A percentile compares a stretch with the other conserved stretches of the same genome.
phyloP scores from a whole-genome alignment of 2,888 invertebrate genomes.

The Eupithecia vulgata region DNA sequence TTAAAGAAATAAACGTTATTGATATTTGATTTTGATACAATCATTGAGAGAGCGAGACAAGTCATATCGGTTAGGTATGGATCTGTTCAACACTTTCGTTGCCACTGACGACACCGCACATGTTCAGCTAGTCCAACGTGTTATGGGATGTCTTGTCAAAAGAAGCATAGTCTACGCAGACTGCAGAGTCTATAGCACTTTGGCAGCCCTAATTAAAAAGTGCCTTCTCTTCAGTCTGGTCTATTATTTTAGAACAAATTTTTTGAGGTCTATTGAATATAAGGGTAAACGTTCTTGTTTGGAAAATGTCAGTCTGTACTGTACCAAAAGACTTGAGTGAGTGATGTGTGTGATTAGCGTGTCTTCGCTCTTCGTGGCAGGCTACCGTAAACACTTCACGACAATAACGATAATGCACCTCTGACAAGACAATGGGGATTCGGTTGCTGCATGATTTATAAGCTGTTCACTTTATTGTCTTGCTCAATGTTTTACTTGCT shows the following conservation, averaged over 20 bases:
- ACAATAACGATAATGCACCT: conserved; percentile 32
- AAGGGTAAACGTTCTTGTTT: neutral
- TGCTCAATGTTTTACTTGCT: conserved; percentile 22
- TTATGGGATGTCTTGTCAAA: neutral
- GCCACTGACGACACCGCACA: neutral
- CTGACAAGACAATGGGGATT: conserved; percentile 42
- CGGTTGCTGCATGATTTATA: conserved; percentile 38
- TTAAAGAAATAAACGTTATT: too few species aligned
- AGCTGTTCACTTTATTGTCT: conserved; percentile 31
- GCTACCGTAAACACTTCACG: conserved; percentile 23
- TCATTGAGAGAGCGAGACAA: neutral
- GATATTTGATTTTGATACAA: too few species aligned
- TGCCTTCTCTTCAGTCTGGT: too few species aligned
- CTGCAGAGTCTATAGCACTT: too few species aligned
- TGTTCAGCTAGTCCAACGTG: neutral
- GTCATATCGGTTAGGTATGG: neutral
- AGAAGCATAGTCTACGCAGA: neutral
- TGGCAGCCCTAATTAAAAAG: too few species aligned
- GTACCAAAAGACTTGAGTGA: neutral
- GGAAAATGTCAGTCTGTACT: neutral
- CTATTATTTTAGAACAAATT: too few species aligned
- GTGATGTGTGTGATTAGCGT: neutral
- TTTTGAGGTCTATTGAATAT: too few species aligned
- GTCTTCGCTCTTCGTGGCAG: neutral
- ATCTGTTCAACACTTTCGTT: neutral